Percentiles rank a stretch among this genome's conserved stretches.
phyloP scores from a whole-genome alignment of 2,888 invertebrate species.

The Tortrix viridana region DNA sequence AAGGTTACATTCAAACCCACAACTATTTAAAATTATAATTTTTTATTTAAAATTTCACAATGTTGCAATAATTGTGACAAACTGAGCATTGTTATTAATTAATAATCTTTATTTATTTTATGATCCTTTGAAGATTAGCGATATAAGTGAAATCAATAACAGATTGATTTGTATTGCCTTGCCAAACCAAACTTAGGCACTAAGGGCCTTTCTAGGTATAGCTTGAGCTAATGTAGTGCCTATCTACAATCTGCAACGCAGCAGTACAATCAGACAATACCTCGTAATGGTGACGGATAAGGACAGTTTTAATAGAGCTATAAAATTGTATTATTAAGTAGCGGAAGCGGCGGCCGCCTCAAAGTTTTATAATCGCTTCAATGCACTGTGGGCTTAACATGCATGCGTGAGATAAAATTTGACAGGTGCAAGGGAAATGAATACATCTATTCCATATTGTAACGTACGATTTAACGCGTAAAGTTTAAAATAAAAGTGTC shows the following conservation, averaged over 20 bases:
- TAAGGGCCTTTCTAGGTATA: not conserved
- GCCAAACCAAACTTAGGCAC: not conserved
- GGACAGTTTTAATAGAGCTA: slow-evolving; percentile 27
- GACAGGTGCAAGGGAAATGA: too few species aligned
- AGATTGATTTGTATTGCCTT: not conserved
- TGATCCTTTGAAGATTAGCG: not conserved
- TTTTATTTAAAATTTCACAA: too few species aligned
- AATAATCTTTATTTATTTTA: too few species aligned
- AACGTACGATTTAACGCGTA: too few species aligned
- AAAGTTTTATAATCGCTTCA: not conserved
- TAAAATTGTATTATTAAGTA: slow-evolving; percentile 18
- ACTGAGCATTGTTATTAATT: not conserved
- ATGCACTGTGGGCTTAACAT: too few species aligned
- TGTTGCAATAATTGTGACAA: too few species aligned
- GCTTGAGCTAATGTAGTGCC: not conserved
- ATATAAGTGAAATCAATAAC: too few species aligned
- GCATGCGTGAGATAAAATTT: too few species aligned
- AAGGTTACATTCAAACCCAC: too few species aligned
- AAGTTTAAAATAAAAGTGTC: too few species aligned
- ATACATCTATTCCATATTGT: too few species aligned
- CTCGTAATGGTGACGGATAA: slow-evolving; percentile 20
- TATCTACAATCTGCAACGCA: not conserved
- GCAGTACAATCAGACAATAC: slow-evolving; percentile 23
- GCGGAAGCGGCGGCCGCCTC: slow-evolving; percentile 2
- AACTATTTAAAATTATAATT: too few species aligned